Base-by-base conservation (phyloP, 2,888 invertebrate genomes). In the Gymnocheta viridis region DNA sequence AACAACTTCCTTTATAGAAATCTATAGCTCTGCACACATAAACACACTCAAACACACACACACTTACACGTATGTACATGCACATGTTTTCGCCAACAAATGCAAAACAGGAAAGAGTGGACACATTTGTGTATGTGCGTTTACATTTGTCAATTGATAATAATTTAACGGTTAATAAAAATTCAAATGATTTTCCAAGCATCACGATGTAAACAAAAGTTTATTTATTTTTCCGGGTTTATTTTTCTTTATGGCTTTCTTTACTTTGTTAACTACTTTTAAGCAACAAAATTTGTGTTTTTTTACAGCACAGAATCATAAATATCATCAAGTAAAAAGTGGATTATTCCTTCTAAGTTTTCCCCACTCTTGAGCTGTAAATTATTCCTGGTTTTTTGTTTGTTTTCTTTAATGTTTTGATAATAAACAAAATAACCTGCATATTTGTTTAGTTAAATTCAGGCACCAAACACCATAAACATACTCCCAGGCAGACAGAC, bases 201-300 rank as follows among this genome's bases (percentile, higher is more conserved):
- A 32, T 62, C 14, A 17, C 10, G 4, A 70, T 27, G 56, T 32
- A 35, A 12, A 14, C 6, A 22, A 58, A 54, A 27, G 10, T 60
- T 60, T 49, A 64, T 81, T 56, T 67, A 62, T 54, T 70, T 77
- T 69, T 66, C 76, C 77, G 41, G 4, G 17, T 60, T 38, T n/a
- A n/a, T n/a, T 38, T 22, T 7, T 32, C 17, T 27, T 12, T 51
- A 29, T 24, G 10, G n/a, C 5, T 67, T 58, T 67, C 44, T 54
- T 58, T 60, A 6, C 5, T n/a, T n/a, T 24, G 44, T 62, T 38
- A n/a, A n/a, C n/a, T 47, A 41, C 2, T 29, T 51, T 2, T 27
- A 60, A 22, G 60, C 41, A 38, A 58, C 38, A 58, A 66, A 58
- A 54, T 54, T 27, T 47, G n/a, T 41, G 47, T 41, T 69, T 79